A percentile compares a stretch with the other conserved stretches of the same genome.
These are phyloP conservation scores for Oreortyx pictus DNA, from an alignment of 2,797 vertebrate species.

Conservation along the genomic window DNA sequence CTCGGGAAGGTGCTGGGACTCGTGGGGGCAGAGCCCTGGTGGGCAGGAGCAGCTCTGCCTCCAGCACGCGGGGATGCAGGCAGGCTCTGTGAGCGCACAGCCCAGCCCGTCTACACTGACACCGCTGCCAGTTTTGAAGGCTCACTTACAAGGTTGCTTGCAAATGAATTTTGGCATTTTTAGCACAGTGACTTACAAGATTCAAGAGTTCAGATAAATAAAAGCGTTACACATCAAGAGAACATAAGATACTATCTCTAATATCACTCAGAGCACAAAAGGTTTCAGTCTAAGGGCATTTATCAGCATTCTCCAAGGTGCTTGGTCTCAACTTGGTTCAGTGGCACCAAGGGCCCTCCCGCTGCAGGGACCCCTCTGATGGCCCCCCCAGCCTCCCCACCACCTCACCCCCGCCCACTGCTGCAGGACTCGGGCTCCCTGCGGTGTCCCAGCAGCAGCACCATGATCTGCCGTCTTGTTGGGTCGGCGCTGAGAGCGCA, in stretches of 20 bases:
- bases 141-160: not conserved
- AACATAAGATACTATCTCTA: not conserved
- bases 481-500: not conserved
- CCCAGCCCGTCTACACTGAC: not conserved
- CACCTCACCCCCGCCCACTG: no score
- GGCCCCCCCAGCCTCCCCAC: no score
- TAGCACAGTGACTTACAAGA: not conserved
- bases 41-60: not conserved
- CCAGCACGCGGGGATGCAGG: not conserved
- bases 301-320: not conserved
- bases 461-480: no score
- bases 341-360: not conserved
- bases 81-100: not conserved
- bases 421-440: not conserved
- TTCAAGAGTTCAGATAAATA: not conserved
- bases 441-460: no score
- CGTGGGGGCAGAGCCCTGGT: not conserved
- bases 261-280: not conserved
- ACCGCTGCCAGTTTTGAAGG: not conserved
- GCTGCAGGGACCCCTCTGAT: not conserved
- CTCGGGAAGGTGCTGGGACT: conserved; percentile 11
- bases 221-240: not conserved
- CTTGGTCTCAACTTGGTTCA: not conserved
- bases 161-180: not conserved
- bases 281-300: no score